phyloP scores from a whole-genome alignment of 2,797 vertebrate genomes.

The Oryzias dopingdopingensis region DNA sequence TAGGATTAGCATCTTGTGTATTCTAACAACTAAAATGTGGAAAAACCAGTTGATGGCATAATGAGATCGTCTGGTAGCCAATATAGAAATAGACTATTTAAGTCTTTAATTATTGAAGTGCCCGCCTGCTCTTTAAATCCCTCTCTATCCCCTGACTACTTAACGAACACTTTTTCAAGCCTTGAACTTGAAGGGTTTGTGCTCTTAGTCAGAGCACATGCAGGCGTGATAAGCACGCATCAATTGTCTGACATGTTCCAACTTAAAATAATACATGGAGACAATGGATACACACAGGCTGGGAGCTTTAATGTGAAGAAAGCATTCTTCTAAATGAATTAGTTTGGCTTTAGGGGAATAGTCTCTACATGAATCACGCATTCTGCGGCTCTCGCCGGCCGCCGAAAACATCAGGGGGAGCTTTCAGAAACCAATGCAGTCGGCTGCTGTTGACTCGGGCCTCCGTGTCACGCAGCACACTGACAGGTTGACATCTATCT shows the following conservation, averaged over 20 bases:
- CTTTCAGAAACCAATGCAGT: constrained; percentile 35
- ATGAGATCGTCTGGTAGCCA: constrained; percentile 7
- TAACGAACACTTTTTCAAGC: constrained; percentile 26
- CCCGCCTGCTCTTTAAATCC: constrained; percentile 26
- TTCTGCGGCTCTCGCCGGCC: constrained; percentile 39
- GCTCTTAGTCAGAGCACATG: constrained; percentile 34
- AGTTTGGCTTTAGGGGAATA: constrained; percentile 56
- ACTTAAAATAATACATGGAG: constrained; percentile 50
- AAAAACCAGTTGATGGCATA: constrained; percentile 29
- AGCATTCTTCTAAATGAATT: constrained; percentile 27
- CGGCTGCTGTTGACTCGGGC: constrained; percentile 17
- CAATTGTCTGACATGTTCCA: constrained; percentile 19
- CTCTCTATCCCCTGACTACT: constrained; percentile 19
- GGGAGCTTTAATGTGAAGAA: constrained; percentile 34
- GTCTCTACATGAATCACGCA: constrained; percentile 63
- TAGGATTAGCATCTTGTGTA: constrained; percentile 36
- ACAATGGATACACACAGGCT: constrained; percentile 48
- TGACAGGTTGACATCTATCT: constrained; percentile 47
- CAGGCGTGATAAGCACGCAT: constrained; percentile 32
- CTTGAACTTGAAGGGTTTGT: constrained; percentile 6
- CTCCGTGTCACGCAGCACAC: constrained; percentile 31
- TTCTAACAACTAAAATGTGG: constrained; percentile 20
- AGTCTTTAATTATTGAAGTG: constrained; percentile 17
- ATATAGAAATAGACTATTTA: constrained; percentile 4
- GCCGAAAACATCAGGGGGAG: constrained; percentile 33